Base-by-base conservation (phyloP, 2,113 vertebrate species). In the Cyprinodon variegatus region DNA sequence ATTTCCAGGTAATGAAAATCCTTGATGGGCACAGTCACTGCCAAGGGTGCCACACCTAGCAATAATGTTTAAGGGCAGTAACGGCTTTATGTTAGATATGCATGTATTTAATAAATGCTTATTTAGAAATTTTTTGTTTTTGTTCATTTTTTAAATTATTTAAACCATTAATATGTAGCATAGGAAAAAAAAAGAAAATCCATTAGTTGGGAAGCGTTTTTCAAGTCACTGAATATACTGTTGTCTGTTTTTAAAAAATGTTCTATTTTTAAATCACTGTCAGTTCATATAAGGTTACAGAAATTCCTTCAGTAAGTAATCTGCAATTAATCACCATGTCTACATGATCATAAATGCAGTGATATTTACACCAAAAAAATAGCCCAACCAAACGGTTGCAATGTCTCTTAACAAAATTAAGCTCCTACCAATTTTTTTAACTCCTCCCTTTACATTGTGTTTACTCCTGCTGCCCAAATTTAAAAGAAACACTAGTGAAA, bases 171-270 rank as follows among this genome's bases (percentile, higher is more conserved):
- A 29, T 29, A 29, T 29, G 29, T 29, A 29, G 29, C 29, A 17
- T 29, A 45, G 15, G 53, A 2, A 0, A 3, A 37, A 50, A 2
- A 69, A 68, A 65, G 11, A 61, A 45, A n/a, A 39, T 46, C 10
- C 22, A 0, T 40, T 57, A 62, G 61, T 64, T 64, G 46, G 17
- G 59, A 36, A 14, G 11, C 6, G 46, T 70, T 70, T 80, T 72
- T 73, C 29, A 68, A 78, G 82, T 70, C 40, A 70, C 61, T 22
- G 22, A 53, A 65, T 22, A 69, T 65, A n/a, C 71, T 17, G 38
- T 14, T 3, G 13, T 15, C 82, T 89, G 81, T 85, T 88, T 86
- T 77, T 77, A 78, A 48, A 65, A 40, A 57, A 60, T 76, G 7
- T 53, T 61, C 74, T 15, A 68, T 84, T 72, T 65, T 37, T 59